Evolutionary conservation across 2,888 invertebrate species (phyloP), one percentile per base, ranked within the genome.

Genomic region (Polyploca ridens): DNA sequence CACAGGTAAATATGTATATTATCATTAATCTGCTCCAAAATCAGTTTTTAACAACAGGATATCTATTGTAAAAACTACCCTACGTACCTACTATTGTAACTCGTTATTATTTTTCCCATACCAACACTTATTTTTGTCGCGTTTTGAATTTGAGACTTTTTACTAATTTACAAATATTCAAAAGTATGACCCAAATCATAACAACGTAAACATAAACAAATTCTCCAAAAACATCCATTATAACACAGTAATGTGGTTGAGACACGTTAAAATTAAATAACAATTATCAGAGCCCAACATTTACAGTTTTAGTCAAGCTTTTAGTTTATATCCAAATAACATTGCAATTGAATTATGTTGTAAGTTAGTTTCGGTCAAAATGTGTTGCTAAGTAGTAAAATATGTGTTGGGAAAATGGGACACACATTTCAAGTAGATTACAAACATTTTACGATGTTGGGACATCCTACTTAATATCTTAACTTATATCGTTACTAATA

Each of bases 231-330:
- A 10, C 14, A 46, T n/a, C 14, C n/a, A 46, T 13, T 10, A 14
- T 14, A 44, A 46, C 46, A 46, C n/a, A 46, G 41, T 46, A 5
- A 14, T 1, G 49, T 5, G 19, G 54, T 35, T 60, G 35, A 63
- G 68, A 69, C 63, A 63, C 62, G 66, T 66, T 41, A 27, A 41
- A 19, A 61, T 74, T 74, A 73, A 69, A 74, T 73, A 77, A 75
- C 73, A 78, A 76, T 78, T 76, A 78, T 72, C 75, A 73, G 74
- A 68, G 69, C 71, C 70, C 69, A 64, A 72, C 69, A 65, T 69
- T 70, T 65, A 64, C 65, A 63, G 63, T 27, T 27, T 27, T 27
- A 27, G 27, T 63, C 69, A 65, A 67, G 72, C 79, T 79, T 79
- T 79, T 78, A 79, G 70, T 71, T 70, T 72, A 54, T 19, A 54